Base-by-base conservation (phyloP, 2,113 vertebrate genomes). In the Hippocampus barbouri region DNA sequence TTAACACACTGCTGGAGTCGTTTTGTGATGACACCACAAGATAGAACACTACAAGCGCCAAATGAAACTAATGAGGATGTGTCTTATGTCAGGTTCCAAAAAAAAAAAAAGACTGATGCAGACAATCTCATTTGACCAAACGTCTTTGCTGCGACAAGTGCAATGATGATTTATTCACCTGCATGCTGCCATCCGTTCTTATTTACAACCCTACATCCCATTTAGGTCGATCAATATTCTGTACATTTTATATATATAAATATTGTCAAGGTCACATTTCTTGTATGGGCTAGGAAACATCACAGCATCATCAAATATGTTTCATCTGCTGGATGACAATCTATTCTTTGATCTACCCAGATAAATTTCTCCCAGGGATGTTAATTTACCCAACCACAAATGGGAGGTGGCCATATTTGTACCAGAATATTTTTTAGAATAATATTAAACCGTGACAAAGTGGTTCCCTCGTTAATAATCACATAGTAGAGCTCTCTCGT, bases 71-170 rank as follows among this genome's bases (percentile, higher is more conserved):
- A 49, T 9, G 64, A 47, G 64, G 64, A 47, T 8, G 41, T 43
- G 62, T 40, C 62, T 43, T 43, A 27, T 47, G 64, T 66, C 64
- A 49, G 43, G 23, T 49, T 5, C 43, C 23, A 47, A 66, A 45
- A 45, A 66, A 66, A 23, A 41, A 43, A 43, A 47, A 27, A 47
- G 64, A 66, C 23, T 25, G 64, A 66, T 47, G 64, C 23, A 16
- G 14, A 14, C 51, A 68, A 51, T 78, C 54, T 62, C 62, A 64
- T 78, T 51, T 67, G 68, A 73, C 49, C 54, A 41, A 43, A 66
- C 61, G 47, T 62, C 61, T 77, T 78, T 71, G 64, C 54, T 54
- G 40, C 10, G 64, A 11, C 10, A 73, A 73, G 20, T 59, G 21
- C 4, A 23, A 40, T 57, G 49, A 69, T 49, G 66, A 68, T 68